These are phyloP conservation scores for Sitta europaea DNA, from an alignment of 2,113 vertebrate species.

Conservation along the genomic window DNA sequence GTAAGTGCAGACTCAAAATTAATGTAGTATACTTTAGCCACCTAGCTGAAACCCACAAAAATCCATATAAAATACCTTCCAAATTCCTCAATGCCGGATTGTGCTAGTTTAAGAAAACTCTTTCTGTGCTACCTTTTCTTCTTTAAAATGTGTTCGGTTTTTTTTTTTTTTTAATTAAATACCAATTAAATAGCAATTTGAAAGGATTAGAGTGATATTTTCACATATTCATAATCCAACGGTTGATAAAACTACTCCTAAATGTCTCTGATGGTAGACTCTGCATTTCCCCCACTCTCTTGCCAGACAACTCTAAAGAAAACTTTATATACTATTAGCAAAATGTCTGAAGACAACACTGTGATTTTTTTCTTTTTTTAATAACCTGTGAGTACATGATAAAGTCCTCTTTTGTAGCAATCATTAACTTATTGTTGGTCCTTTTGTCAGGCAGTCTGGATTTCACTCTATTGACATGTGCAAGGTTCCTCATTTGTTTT, in stretches of 20 bases:
- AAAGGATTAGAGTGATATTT: neutral
- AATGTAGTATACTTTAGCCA: constrained; percentile 13
- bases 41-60: constrained; percentile 53
- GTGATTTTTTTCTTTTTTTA: neutral
- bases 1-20: constrained; percentile 30
- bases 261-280: neutral
- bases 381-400: neutral
- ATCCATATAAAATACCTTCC: constrained; percentile 51
- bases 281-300: neutral
- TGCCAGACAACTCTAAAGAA: neutral
- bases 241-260: neutral
- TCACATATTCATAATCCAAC: neutral
- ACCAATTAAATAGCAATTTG: neutral
- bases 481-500: neutral
- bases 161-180: neutral
- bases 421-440: neutral
- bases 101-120: neutral
- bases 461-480: neutral
- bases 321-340: neutral
- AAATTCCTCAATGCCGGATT: constrained; percentile 17
- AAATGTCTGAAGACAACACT: neutral
- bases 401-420: neutral
- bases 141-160: neutral
- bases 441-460: neutral
- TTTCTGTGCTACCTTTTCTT: neutral